Conservation (phyloP, 2,888 invertebrate genomes). For the Invenusta paracnida region DNA sequence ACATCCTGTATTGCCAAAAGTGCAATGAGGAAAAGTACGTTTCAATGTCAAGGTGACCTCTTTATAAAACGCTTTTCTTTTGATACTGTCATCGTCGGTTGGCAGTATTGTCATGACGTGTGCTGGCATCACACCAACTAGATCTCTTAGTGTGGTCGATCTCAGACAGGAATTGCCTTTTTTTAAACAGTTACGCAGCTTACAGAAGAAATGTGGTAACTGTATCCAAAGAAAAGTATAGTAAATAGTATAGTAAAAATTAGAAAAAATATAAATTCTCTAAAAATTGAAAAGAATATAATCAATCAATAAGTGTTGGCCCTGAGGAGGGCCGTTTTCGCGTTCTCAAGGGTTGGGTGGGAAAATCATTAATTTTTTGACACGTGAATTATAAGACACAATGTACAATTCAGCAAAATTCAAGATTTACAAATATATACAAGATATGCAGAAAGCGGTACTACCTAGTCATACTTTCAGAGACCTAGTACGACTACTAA, state of each 20-base stretch:
- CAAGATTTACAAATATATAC: neutral
- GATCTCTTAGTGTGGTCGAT: neutral
- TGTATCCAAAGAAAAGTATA: neutral
- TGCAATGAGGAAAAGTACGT: constrained; percentile 13
- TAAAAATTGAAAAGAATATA: neutral
- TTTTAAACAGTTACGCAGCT: constrained; percentile 3
- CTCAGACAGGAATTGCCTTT: constrained; percentile 2
- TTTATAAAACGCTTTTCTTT: constrained; percentile 1
- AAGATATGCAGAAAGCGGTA: neutral
- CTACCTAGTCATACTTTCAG: neutral
- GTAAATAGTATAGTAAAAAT: too few relatives aligned
- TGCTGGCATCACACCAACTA: constrained; percentile 14
- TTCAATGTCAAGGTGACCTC: constrained; percentile 15
- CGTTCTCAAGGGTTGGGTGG: constrained; percentile 10
- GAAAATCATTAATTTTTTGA: constrained; percentile 10
- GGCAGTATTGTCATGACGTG: constrained; percentile 4
- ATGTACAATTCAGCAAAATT: constrained; percentile 19
- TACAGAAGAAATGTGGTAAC: neutral
- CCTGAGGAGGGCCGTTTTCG: constrained; percentile 19
- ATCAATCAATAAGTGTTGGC: constrained; percentile 25
- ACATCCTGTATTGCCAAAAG: neutral
- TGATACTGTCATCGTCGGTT: neutral
- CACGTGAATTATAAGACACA: constrained; percentile 8
- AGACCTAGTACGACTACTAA: too few relatives aligned
- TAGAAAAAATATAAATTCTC: neutral